Evolutionary conservation across 2,113 vertebrate genomes (phyloP), one percentile per base, ranked within the genome.

Genomic region (Chaetura pelagica): DNA sequence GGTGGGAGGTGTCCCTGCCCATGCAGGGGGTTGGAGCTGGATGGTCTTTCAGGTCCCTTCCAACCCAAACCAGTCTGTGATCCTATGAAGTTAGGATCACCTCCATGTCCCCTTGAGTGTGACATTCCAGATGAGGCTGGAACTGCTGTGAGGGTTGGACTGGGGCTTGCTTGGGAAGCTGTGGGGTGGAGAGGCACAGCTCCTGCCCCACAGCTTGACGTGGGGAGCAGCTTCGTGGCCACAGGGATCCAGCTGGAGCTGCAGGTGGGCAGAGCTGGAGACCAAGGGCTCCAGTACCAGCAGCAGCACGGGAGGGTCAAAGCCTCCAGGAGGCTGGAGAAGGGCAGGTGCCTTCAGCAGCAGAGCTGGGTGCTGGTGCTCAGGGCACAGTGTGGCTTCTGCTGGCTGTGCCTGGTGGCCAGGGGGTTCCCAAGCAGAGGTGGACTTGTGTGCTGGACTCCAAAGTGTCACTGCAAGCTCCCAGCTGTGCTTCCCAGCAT

Each of bases 281-380:
- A 18, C 24, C 38, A 21, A 30, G 15, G 15, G 15, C 5, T 19
- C 18, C 0, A 2, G 12, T 40, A 27, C 42, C 66, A 64, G 44
- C 35, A 51, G 49, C 44, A 23, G 40, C 35, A 5, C 2, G 0
- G 3, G 0, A 9, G 30, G 26, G n/a, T n/a, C 4, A 0, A 59
- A 40, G 61, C 2, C 3, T 42, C 16, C 34, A 16, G 15, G 35
- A 48, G 58, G 13, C 30, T 66, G 59, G 35, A 57, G 42, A 51
- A 34, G 26, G 59, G 14, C 59, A 26, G 51, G 16, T 32, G 30
- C 30, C 52, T 42, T 23, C 57, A n/a, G 44, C 30, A 18, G 2
- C 9, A 13, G 9, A 67, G 52, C 29, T 15, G 27, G 9, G 4
- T 9, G 52, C 22, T 49, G 49, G 10, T 24, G 42, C 9, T 6